Conservation (phyloP, 2,797 vertebrate species). For the Macroramphosus scolopax region DNA sequence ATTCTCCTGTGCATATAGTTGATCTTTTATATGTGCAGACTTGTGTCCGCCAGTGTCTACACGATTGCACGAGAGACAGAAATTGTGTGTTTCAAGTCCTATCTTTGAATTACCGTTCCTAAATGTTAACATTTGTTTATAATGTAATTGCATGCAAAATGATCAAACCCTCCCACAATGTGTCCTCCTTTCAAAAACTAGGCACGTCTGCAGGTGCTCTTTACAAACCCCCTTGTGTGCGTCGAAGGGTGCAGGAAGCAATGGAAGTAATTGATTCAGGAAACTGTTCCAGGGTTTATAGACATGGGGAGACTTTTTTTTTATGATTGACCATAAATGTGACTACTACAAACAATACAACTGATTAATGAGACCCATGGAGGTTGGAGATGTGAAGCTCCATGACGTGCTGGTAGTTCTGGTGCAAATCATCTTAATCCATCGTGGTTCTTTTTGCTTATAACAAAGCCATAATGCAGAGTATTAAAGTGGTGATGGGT, state of each 20-base stretch:
- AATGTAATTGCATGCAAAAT: too few relatives aligned
- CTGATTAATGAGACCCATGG: slow-evolving; percentile 10
- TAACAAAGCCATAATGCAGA: background rate
- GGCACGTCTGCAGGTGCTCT: too few relatives aligned
- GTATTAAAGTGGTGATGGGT: background rate
- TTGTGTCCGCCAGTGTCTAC: too few relatives aligned
- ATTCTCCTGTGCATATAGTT: too few relatives aligned
- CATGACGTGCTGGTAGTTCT: background rate
- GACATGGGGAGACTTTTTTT: background rate
- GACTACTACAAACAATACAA: slow-evolving; percentile 2
- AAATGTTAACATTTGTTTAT: too few relatives aligned
- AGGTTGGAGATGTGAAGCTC: slow-evolving; percentile 1
- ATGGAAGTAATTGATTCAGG: slow-evolving; percentile 12
- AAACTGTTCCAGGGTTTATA: slow-evolving; percentile 14
- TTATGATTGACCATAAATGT: slow-evolving; percentile 8
- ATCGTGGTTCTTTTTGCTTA: background rate
- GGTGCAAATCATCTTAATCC: too few relatives aligned
- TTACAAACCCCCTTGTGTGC: background rate
- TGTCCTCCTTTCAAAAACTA: too few relatives aligned
- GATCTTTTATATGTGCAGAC: too few relatives aligned
- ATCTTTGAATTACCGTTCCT: too few relatives aligned
- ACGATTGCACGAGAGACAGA: too few relatives aligned
- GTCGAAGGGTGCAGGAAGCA: slow-evolving; percentile 1
- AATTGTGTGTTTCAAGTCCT: too few relatives aligned
- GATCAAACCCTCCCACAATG: too few relatives aligned